These are phyloP conservation scores for Leptarthrus brevirostris DNA, from an alignment of 2,888 invertebrate genomes.

Conservation along the genomic window DNA sequence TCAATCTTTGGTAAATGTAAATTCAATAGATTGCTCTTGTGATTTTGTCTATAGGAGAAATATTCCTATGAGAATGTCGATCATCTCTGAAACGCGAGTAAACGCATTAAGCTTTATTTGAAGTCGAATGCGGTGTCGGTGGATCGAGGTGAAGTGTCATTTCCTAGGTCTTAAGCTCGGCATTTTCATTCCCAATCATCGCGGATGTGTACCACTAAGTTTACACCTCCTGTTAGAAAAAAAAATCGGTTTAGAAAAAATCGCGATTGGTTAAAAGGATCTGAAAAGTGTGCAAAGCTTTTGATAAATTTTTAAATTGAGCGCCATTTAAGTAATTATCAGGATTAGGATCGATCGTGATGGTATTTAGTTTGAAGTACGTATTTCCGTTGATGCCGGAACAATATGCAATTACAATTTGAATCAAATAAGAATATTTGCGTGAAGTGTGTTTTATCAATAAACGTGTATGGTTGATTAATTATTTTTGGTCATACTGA, in stretches of 20 bases:
- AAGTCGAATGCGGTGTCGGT: neutral
- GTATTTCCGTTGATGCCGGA: neutral
- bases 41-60: neutral
- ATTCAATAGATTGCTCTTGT: too few species aligned
- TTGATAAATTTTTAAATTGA: too few species aligned
- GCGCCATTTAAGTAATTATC: too few species aligned
- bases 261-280: too few species aligned
- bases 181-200: conserved; percentile 16
- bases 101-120: too few species aligned
- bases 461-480: neutral
- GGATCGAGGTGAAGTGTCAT: conserved; percentile 3
- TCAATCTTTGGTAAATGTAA: too few species aligned
- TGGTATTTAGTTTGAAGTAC: neutral
- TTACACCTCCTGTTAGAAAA: too few species aligned
- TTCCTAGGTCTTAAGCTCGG: neutral
- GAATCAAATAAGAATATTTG: neutral
- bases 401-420: neutral
- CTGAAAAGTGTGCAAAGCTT: too few species aligned
- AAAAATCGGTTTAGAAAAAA: too few species aligned
- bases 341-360: neutral
- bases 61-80: neutral
- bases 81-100: neutral
- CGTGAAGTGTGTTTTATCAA: conserved; percentile 6
- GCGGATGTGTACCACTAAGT: conserved; percentile 2
- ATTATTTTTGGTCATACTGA: conserved; percentile 41